Conservation (phyloP, 37 sponge, comb jelly and placozoan genomes). For the Sycon ciliatum region DNA sequence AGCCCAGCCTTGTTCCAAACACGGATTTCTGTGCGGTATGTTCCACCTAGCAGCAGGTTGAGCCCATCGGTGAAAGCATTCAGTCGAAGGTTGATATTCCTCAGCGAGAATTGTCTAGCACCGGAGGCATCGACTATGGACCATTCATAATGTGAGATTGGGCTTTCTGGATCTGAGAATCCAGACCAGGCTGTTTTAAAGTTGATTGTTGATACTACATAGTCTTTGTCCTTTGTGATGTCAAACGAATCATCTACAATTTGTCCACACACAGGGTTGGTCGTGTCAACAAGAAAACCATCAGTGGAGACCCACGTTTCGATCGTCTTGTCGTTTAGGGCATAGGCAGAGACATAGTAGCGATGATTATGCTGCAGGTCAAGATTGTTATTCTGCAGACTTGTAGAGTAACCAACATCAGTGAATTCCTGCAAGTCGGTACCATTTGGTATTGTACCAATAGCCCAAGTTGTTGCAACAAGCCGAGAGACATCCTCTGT, state of each 20-base stretch:
- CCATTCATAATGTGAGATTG: conserved; percentile 1
- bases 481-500: too few relatives aligned
- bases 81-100: neutral
- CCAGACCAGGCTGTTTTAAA: neutral
- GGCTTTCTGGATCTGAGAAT: conserved; percentile 12
- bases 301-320: neutral
- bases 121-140: neutral
- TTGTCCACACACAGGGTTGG: neutral
- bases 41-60: neutral
- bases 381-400: neutral
- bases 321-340: neutral
- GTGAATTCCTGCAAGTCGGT: neutral
- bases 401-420: neutral
- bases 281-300: neutral
- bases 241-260: neutral
- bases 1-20: conserved; percentile 8
- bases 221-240: neutral
- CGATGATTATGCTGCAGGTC: neutral
- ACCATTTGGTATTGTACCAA: neutral
- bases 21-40: neutral
- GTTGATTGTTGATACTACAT: neutral
- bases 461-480: too few relatives aligned
- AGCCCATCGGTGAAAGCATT: neutral
- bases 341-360: neutral
- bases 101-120: neutral